These are phyloP conservation scores for Leguminivora glycinivorella DNA, from an alignment of 1,140 invertebrate species.

Conservation along the genomic window DNA sequence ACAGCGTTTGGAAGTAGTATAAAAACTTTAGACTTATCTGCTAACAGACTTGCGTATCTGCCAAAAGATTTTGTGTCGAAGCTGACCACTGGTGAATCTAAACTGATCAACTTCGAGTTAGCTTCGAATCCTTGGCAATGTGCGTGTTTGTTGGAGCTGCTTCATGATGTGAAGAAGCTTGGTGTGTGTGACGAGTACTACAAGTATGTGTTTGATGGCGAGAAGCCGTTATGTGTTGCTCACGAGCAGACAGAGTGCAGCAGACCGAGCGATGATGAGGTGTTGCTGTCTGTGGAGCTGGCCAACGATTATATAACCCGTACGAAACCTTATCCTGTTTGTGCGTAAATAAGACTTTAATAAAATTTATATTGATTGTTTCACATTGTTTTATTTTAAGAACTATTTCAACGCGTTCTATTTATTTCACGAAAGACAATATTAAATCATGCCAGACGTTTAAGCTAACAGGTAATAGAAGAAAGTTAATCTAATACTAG, in stretches of 20 bases:
- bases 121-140: constrained; percentile 6
- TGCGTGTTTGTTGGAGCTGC: neutral
- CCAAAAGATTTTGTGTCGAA: neutral
- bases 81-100: neutral
- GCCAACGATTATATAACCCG: neutral
- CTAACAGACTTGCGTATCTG: neutral
- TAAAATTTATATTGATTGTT: neutral
- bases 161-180: neutral
- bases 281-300: neutral
- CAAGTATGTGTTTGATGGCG: neutral
- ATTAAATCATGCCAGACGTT: no score
- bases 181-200: neutral
- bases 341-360: neutral
- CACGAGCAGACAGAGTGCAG: neutral
- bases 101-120: neutral
- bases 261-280: neutral
- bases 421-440: no score
- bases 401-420: no score
- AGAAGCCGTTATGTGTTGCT: neutral
- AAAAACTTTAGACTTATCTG: neutral
- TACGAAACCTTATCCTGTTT: neutral
- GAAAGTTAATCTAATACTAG: no score
- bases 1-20: neutral
- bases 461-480: no score
- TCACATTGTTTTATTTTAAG: neutral